Percentiles rank a stretch among this genome's conserved stretches.
Conservation (phyloP, 92 coral and sea anemone species). For the Diadumene lineata region DNA sequence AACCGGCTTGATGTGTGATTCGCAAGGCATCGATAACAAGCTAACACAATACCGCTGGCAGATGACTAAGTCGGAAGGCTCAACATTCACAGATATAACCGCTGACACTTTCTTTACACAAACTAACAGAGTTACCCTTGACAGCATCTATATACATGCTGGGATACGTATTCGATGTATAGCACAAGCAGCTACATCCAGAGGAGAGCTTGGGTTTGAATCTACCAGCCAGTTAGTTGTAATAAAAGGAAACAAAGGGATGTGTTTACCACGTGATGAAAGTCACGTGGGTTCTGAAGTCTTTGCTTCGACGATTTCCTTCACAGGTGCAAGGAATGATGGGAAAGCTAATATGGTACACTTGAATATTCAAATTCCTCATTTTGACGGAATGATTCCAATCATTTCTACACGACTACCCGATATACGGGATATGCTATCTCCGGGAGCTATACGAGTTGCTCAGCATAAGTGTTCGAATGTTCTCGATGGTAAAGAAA, state of each 20-base stretch:
- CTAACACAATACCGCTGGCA: slow-evolving; percentile 91
- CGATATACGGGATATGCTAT: slow-evolving; percentile 65
- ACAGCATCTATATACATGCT: slow-evolving; percentile 82
- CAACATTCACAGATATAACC: slow-evolving; percentile 54
- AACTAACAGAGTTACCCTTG: slow-evolving; percentile 75
- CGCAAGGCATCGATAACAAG: slow-evolving; percentile 76
- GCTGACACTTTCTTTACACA: slow-evolving; percentile 81
- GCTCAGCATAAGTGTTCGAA: slow-evolving; percentile 94
- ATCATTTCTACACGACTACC: slow-evolving; percentile 79
- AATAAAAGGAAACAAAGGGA: slow-evolving; percentile 61
- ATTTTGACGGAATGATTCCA: slow-evolving; percentile 90
- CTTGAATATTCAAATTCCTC: slow-evolving; percentile 81
- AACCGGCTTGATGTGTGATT: slow-evolving; percentile 88
- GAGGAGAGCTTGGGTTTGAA: slow-evolving; percentile 81
- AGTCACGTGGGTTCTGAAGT: slow-evolving; percentile 84
- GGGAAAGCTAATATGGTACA: slow-evolving; percentile 86
- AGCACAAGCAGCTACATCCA: slow-evolving; percentile 81
- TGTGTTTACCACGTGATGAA: slow-evolving; percentile 77
- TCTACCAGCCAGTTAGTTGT: slow-evolving; percentile 72
- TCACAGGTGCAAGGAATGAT: slow-evolving; percentile 77
- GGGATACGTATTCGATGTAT: slow-evolving; percentile 84
- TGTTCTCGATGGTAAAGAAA: slow-evolving; percentile 65
- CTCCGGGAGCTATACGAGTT: slow-evolving; percentile 74
- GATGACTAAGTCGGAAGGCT: slow-evolving; percentile 49
- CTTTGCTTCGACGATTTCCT: slow-evolving; percentile 79